Conservation (phyloP, 1,140 invertebrate genomes). For the Chelonus insularis region DNA sequence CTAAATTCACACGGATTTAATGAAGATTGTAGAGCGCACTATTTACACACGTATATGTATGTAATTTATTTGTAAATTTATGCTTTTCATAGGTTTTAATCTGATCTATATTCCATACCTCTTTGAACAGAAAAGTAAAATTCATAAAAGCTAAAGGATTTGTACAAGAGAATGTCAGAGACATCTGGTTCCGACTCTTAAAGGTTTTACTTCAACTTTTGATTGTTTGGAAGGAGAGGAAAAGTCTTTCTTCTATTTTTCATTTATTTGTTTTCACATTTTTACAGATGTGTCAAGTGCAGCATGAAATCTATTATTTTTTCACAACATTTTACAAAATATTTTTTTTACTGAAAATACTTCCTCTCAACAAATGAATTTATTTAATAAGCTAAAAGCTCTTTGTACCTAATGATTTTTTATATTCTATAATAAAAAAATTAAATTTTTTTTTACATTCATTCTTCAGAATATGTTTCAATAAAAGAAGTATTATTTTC, state of each 20-base stretch:
- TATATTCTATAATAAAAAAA: no score
- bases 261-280: neutral
- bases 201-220: conserved; percentile 8
- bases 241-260: neutral
- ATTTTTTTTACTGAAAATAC: no score
- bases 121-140: neutral
- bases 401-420: no score
- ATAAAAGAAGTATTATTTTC: no score
- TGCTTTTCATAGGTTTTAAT: neutral
- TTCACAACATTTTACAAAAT: neutral
- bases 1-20: neutral
- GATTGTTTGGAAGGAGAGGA: neutral
- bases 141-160: neutral
- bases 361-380: no score
- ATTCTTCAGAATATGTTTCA: no score
- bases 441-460: no score
- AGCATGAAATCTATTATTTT: neutral
- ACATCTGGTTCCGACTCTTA: neutral
- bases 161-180: neutral
- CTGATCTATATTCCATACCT: neutral
- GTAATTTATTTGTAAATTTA: no score
- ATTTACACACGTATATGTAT: no score
- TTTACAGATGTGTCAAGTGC: neutral
- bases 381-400: no score
- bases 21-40: neutral